Evolutionary conservation across 2,888 invertebrate genomes (phyloP), one percentile per base, ranked within the genome.

Genomic region (Esperia sulphurella): DNA sequence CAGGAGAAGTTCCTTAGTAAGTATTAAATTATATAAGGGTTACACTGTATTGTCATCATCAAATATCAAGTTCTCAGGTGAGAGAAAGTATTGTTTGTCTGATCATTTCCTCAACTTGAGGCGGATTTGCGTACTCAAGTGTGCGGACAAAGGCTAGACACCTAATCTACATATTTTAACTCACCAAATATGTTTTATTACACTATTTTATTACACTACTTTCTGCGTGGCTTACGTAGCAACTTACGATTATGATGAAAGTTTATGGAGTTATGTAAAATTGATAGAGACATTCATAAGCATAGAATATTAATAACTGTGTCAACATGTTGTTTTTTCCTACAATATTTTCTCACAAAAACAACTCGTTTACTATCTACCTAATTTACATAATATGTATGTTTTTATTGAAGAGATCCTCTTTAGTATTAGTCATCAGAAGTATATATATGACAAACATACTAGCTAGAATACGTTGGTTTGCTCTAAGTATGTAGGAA

Each of bases 1-100:
- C 65, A 37, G 79, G 75, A 46, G 80, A 87, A 51, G 70, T 81
- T 45, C 89, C 89, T 58, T 82, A 63, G 89, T 89, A 75, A 85
- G 88, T 79, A 13, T 14, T n/a, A n/a, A 21, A 3, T 5, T 5
- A 21, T 21, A 21, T 21, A 21, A 21, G n/a, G n/a, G n/a, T n/a
- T n/a, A n/a, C n/a, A n/a, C n/a, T n/a, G n/a, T n/a, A n/a, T n/a
- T n/a, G n/a, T n/a, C n/a, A n/a, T n/a, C n/a, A n/a, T n/a, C n/a
- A n/a, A n/a, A n/a, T n/a, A n/a, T n/a, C n/a, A n/a, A n/a, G 21
- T 5, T 21, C 3, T 21, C 21, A 3, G 21, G 5, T 21, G 5
- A 21, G 21, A 21, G 21, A 21, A 21, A 21, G 21, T 2, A 21
- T 21, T 21, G 2, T 21, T 21, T 21, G 21, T 21, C 21, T 21